Evolutionary conservation across 2,113 vertebrate genomes (phyloP).

Genomic region (Leptobrachium ailaonicum): DNA sequence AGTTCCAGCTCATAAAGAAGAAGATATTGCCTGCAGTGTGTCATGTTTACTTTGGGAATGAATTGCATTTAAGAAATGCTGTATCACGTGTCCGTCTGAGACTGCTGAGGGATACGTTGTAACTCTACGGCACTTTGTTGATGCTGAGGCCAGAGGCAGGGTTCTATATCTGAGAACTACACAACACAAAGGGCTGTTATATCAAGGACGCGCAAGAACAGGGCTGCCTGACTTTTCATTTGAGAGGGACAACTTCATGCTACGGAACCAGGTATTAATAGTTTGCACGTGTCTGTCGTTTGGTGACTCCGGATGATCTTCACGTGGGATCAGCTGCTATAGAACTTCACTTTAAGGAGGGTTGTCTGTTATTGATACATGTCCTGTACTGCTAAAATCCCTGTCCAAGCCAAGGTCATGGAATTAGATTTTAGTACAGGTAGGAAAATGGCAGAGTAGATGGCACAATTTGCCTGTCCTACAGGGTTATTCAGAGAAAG

Average conservation of each 20-base stretch:
- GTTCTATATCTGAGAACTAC: background rate
- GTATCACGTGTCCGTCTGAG: constrained; percentile 12
- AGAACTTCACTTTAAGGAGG: too few species aligned
- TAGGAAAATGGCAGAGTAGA: too few species aligned
- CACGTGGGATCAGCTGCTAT: too few species aligned
- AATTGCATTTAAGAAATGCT: constrained; percentile 22
- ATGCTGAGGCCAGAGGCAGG: background rate
- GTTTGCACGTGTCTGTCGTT: background rate
- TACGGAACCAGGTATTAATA: background rate
- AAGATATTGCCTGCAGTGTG: constrained; percentile 27
- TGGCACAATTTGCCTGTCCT: too few species aligned
- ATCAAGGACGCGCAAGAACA: background rate
- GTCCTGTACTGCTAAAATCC: too few species aligned
- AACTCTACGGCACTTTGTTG: background rate
- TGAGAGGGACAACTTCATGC: background rate
- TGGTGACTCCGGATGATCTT: too few species aligned
- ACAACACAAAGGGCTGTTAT: background rate
- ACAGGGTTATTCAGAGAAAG: too few species aligned
- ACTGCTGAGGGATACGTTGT: background rate
- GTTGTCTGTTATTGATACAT: too few species aligned
- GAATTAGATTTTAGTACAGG: too few species aligned
- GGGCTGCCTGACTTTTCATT: background rate
- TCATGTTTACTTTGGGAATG: constrained; percentile 30
- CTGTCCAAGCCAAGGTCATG: too few species aligned
- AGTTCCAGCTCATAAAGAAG: constrained; percentile 14